Evolutionary conservation across 1,140 invertebrate genomes (phyloP), one percentile per base, ranked within the genome.

Genomic region (Micrasema minimum): DNA sequence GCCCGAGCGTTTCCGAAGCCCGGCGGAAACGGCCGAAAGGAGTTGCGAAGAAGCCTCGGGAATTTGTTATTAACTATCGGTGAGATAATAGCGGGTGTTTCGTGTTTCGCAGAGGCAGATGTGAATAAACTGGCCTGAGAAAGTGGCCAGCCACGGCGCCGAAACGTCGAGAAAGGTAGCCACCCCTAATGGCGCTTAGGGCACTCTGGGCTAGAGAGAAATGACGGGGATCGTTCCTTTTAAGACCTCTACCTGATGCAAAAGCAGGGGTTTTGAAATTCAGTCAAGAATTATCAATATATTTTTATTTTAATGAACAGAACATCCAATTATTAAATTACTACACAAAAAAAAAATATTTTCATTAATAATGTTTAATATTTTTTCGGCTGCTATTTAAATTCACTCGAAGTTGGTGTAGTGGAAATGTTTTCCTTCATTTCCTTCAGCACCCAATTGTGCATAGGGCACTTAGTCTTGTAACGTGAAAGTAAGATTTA

Each of bases 71-170:
- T 64, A 64, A 64, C 50, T 48, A 67, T 43, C 64, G 35, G 66
- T 45, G 50, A 67, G 35, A 57, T 57, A 57, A 67, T 67, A 57
- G 66, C 66, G 51, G 66, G 66, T 61, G 48, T 53, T 53, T 67
- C 65, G 65, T n/a, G n/a, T n/a, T n/a, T n/a, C n/a, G 26, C 37
- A 67, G 11, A 38, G 53, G 53, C 51, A 69, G 66, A 69, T 59
- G 66, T 69, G 53, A 59, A 57, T 26, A 50, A 67, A 64, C 59
- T 35, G 46, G 31, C 64, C 23, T 51, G 64, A 66, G 64, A 66
- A 66, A 66, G 64, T 66, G 26, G 14, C 31, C 6, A 37, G 11
- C 10, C 46, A 10, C 31, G 16, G 64, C 5, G 16, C 6, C 26
- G 0, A 10, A 51, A 20, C 16, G 46, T 12, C 46, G 11, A 10